Evolutionary conservation across 2,797 vertebrate species (phyloP), one percentile per base, ranked within the genome.

Genomic region (Pogonophryne albipinna): DNA sequence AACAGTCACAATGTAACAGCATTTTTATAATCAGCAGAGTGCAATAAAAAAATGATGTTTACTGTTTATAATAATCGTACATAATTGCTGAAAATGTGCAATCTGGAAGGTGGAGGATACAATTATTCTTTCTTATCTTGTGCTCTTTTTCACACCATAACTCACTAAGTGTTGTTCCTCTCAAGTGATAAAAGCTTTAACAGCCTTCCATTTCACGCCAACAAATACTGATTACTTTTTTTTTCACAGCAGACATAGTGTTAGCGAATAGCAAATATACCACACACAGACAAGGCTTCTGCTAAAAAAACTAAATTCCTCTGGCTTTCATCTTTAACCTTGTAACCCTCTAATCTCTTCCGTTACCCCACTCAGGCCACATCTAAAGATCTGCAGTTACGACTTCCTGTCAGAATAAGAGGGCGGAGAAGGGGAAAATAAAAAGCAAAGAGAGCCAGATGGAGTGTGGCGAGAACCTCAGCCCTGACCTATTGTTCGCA

Each of bases 241-340:
- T 51, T 3, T 58, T 17, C 23, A 27, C 62, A n/a, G 57, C 27
- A 79, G 53, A 74, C 31, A 66, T 44, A 44, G n/a, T 70, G 20
- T 63, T 34, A 44, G 71, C 4, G 27, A 27, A 27, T 27, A 27
- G 27, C 4, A 27, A 66, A 79, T 51, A 58, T 2, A 46, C 49
- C 23, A 75, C 76, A 68, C 34, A 15, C 14, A 56, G 8, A 38
- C 3, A 0, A 72, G 56, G 57, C 57, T 34, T 74, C 80, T 72
- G 55, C 53, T 65, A n/a, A 42, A 85, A 38, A 70, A 71, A 46
- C 59, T 72, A 65, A 56, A 53, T 78, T 78, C 64, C 73, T 80
- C 55, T 59, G 34, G 55, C 90, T 91, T 93, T 94, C 81, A 89
- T 92, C 85, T 86, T 65, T 76, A 74, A 88, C 90, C 86, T 76